Evolutionary conservation across 1,140 invertebrate genomes (phyloP).

Genomic region (Calycopis cecrops): DNA sequence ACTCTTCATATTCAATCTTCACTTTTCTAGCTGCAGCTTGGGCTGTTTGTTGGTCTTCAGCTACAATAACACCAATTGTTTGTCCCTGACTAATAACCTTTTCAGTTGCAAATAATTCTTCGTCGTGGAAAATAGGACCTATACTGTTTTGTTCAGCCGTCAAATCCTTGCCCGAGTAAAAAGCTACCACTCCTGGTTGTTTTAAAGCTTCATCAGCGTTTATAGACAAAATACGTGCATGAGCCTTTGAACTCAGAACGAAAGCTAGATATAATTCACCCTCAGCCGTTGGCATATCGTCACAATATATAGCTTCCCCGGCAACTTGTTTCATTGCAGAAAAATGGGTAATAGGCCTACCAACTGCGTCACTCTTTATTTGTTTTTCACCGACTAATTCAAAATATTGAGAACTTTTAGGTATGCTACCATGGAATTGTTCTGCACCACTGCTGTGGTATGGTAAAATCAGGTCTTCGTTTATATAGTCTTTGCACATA

Average conservation of each 20-base stretch:
- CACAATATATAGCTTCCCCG: slow-evolving; percentile 94
- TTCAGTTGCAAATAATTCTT: slow-evolving; percentile 84
- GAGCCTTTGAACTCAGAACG: slow-evolving; percentile 87
- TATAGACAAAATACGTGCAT: slow-evolving; percentile 86
- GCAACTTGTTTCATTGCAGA: slow-evolving; percentile 93
- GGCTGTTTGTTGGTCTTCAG: slow-evolving; percentile 82
- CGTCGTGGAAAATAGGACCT: slow-evolving; percentile 86
- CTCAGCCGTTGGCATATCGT: slow-evolving; percentile 88
- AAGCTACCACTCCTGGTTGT: slow-evolving; percentile 85
- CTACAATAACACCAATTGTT: slow-evolving; percentile 86
- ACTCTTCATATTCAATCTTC: slow-evolving; percentile 86
- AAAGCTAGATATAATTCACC: slow-evolving; percentile 87
- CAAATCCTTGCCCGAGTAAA: slow-evolving; percentile 85
- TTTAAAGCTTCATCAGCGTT: slow-evolving; percentile 83
- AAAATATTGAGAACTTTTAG: slow-evolving; percentile 89
- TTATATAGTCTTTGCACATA: slow-evolving; percentile 67
- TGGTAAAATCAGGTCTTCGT: slow-evolving; percentile 62
- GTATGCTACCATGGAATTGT: slow-evolving; percentile 78
- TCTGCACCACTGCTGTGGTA: slow-evolving; percentile 77
- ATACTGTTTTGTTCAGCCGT: slow-evolving; percentile 78
- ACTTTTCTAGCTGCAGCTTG: slow-evolving; percentile 86
- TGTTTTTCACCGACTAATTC: slow-evolving; percentile 82
- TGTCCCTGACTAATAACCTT: slow-evolving; percentile 87
- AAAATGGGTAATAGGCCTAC: slow-evolving; percentile 87
- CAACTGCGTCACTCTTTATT: slow-evolving; percentile 83